A percentile compares a stretch with the other conserved stretches of the same genome.
These are phyloP conservation scores for Luidia sarsii DNA, from an alignment of 53 echinoderm and acorn worm genomes.

Conservation along the genomic window DNA sequence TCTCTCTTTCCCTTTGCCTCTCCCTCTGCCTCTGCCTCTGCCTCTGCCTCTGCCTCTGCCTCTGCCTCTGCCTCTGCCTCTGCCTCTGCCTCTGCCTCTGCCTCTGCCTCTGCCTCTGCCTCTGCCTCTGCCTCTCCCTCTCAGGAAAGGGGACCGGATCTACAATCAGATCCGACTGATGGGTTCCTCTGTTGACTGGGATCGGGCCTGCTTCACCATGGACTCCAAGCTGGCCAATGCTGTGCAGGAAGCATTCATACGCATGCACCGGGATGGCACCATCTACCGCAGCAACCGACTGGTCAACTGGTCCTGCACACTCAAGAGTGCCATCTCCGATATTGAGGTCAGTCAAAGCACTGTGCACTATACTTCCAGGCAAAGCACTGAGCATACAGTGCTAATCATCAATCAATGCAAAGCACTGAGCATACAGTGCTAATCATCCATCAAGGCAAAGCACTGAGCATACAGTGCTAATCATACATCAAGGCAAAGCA, in stretches of 20 bases:
- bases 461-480: too few relatives aligned
- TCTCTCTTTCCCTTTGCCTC: too few relatives aligned
- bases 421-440: too few relatives aligned
- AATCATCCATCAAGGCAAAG: too few relatives aligned
- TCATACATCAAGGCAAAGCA: too few relatives aligned
- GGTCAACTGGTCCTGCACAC: slow-evolving; percentile 97
- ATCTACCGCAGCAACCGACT: slow-evolving; percentile 97
- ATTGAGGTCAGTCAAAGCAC: slow-evolving; percentile 80
- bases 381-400: not conserved
- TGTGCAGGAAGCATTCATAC: slow-evolving; percentile 89
- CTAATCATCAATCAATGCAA: not conserved
- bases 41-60: too few relatives aligned
- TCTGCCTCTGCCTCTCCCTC: not conserved
- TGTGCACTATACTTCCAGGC: too few relatives aligned
- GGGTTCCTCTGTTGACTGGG: slow-evolving; percentile 97
- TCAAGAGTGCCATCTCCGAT: slow-evolving; percentile 97
- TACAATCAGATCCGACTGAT: slow-evolving; percentile 90
- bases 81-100: too few relatives aligned
- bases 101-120: too few relatives aligned
- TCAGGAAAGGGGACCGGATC: slow-evolving; percentile 92
- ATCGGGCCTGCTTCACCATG: slow-evolving; percentile 97
- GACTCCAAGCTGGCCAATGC: slow-evolving; percentile 85
- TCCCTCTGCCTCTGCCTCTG: too few relatives aligned
- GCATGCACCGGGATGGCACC: slow-evolving; percentile 89
- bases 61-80: too few relatives aligned